Evolutionary conservation across 2,113 vertebrate genomes (phyloP).

Genomic region (Prionailurus bengalensis): DNA sequence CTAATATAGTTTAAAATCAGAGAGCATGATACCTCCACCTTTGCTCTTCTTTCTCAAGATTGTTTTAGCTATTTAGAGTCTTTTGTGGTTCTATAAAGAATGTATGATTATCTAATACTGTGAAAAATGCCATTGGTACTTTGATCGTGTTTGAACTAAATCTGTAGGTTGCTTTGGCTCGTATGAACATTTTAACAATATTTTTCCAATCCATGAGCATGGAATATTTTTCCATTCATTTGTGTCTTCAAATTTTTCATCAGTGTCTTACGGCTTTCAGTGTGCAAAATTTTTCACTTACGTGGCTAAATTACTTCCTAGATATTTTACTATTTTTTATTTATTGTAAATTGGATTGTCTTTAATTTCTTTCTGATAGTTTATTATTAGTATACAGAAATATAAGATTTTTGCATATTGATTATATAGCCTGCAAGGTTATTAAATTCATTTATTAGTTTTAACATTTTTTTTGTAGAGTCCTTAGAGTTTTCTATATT

Average conservation of each 20-base stretch:
- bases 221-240: background rate
- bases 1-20: background rate
- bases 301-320: background rate
- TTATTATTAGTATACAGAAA: background rate
- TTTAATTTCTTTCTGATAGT: background rate
- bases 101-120: background rate
- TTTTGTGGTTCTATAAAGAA: background rate
- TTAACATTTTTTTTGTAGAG: background rate
- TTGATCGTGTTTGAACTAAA: background rate
- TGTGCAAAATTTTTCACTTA: background rate
- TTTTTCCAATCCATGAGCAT: background rate
- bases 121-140: background rate
- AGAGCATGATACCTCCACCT: background rate
- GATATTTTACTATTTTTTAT: background rate
- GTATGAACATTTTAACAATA: background rate
- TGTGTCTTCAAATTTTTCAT: background rate
- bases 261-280: background rate
- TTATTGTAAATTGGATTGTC: background rate
- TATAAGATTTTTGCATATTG: background rate
- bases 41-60: background rate
- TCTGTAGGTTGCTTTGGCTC: background rate
- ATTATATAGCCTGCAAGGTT: background rate
- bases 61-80: background rate
- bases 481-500: background rate
- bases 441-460: background rate